These are phyloP conservation scores for Chionis minor DNA, from an alignment of 2,113 vertebrate species.

Conservation along the genomic window DNA sequence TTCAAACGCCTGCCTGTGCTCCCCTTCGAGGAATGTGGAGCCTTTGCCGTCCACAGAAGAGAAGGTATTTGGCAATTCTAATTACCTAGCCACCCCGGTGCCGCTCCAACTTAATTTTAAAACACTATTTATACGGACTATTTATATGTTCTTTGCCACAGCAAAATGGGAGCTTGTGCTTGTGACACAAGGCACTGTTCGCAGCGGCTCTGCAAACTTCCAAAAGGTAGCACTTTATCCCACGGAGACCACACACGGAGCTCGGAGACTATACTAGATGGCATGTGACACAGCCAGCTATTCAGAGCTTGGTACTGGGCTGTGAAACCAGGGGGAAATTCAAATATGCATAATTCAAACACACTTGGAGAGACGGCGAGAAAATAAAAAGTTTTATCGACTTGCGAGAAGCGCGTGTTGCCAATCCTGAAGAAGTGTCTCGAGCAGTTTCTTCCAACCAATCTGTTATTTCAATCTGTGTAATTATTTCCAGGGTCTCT, in stretches of 20 bases:
- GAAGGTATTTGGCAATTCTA: conserved; percentile 70
- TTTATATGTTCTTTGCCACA: conserved; percentile 59
- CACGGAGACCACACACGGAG: conserved; percentile 53
- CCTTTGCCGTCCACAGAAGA: conserved; percentile 37
- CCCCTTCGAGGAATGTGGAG: conserved; percentile 53
- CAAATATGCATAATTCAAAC: conserved; percentile 63
- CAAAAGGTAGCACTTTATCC: conserved; percentile 64
- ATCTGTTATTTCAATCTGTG: conserved; percentile 65
- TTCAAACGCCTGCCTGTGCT: conserved; percentile 56
- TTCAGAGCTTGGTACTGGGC: conserved; percentile 56
- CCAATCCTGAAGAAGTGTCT: conserved; percentile 43
- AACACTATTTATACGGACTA: conserved; percentile 57
- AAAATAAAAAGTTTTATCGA: conserved; percentile 29
- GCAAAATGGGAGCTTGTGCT: conserved; percentile 54
- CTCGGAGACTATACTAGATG: background rate
- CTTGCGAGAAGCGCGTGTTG: background rate
- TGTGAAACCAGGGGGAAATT: conserved; percentile 62
- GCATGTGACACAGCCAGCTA: conserved; percentile 66
- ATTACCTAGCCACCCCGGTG: conserved; percentile 60
- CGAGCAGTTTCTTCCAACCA: conserved; percentile 55
- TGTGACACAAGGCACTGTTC: conserved; percentile 63
- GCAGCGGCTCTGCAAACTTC: background rate
- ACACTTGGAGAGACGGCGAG: background rate
- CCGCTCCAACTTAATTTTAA: conserved; percentile 51
- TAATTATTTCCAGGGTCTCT: conserved; percentile 67